Percentiles rank a stretch among this genome's conserved stretches.
Evolutionary conservation across 30 jellyfish, hydroid and myxozoan genomes (phyloP).

Genomic region (Cassiopea xamachana): DNA sequence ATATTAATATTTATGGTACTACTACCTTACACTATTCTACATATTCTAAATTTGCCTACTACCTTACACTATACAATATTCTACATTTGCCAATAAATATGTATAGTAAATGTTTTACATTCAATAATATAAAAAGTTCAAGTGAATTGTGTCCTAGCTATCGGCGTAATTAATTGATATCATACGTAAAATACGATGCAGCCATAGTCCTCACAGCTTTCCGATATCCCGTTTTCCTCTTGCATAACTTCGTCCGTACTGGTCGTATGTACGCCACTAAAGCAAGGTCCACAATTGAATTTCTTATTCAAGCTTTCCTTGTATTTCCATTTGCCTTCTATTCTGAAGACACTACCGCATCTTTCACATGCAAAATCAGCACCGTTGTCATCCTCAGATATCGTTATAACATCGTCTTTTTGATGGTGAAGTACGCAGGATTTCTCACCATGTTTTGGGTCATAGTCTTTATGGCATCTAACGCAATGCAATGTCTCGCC

Average conservation of each 20-base stretch:
- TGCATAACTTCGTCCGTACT: slow-evolving; percentile 56
- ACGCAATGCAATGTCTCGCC: slow-evolving; percentile 90
- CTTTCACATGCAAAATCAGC: slow-evolving; percentile 82
- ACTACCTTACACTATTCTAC: too few relatives aligned
- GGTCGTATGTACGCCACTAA: slow-evolving; percentile 73
- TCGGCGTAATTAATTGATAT: background rate
- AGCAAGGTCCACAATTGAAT: slow-evolving; percentile 79
- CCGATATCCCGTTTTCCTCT: slow-evolving; percentile 72
- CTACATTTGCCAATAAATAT: background rate
- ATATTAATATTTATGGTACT: too few relatives aligned
- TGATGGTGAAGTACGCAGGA: slow-evolving; percentile 62
- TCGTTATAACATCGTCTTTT: slow-evolving; percentile 66
- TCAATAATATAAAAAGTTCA: too few relatives aligned
- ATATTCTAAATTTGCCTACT: too few relatives aligned
- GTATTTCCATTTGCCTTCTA: slow-evolving; percentile 75
- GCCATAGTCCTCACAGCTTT: slow-evolving; percentile 85
- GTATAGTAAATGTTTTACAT: background rate
- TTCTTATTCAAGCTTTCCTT: slow-evolving; percentile 29
- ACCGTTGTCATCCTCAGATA: slow-evolving; percentile 71
- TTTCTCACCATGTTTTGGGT: slow-evolving; percentile 74
- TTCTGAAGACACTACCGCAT: slow-evolving; percentile 68
- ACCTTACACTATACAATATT: too few relatives aligned
- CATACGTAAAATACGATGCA: slow-evolving; percentile 81
- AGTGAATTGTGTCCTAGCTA: too few relatives aligned
- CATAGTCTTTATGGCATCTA: slow-evolving; percentile 86